phyloP scores from a whole-genome alignment of 2,888 invertebrate genomes.

The Mythimna impura region DNA sequence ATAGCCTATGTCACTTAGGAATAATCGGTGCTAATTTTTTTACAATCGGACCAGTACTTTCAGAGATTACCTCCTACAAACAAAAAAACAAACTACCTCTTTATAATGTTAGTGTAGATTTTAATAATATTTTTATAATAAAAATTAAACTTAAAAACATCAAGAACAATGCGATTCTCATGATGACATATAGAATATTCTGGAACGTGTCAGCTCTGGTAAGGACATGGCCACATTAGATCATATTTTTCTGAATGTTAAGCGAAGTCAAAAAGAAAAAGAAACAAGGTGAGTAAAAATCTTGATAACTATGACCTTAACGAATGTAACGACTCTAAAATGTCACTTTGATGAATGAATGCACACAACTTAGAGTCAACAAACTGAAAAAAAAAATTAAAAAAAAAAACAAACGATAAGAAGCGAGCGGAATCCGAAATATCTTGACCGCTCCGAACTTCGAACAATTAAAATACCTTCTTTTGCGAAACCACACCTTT shows the following conservation, averaged over 20 bases:
- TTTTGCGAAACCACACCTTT: no score
- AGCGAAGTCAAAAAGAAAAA: not conserved
- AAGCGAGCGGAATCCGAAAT: not conserved
- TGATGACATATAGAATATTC: not conserved
- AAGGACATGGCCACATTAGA: conserved; percentile 21
- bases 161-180: not conserved
- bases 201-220: not conserved
- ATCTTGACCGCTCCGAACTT: no score
- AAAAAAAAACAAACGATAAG: not conserved
- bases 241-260: not conserved
- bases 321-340: conserved; percentile 10
- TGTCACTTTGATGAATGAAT: not conserved
- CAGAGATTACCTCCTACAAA: no score
- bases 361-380: conserved; percentile 18
- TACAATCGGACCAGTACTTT: no score
- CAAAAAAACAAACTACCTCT: no score
- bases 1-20: no score
- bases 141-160: no score
- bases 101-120: no score
- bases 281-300: conserved; percentile 25
- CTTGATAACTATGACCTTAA: conserved; percentile 24
- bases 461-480: no score
- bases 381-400: conserved; percentile 2
- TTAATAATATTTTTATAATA: no score
- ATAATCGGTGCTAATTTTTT: no score